Evolutionary conservation across 2,888 invertebrate genomes (phyloP).

Genomic region (Lagria hirta): DNA sequence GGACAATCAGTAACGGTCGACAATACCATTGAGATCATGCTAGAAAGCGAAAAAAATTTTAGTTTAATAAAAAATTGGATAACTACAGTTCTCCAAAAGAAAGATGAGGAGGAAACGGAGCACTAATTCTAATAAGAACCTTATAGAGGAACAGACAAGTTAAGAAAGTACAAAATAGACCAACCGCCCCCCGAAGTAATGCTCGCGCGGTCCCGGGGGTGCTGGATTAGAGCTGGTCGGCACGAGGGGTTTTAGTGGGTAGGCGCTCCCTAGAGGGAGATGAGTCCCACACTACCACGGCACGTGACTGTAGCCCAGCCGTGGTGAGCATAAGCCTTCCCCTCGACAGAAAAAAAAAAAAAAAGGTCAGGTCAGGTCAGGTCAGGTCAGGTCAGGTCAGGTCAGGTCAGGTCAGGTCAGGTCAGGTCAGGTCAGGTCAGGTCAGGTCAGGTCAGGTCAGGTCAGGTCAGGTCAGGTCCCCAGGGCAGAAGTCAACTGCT

Average conservation of each 20-base stretch:
- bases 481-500: no score
- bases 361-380: conserved; percentile 2
- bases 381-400: conserved; percentile 9
- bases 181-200: conserved; percentile 7
- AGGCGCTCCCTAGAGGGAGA: no score
- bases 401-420: conserved; percentile 6
- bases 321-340: not conserved
- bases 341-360: not conserved
- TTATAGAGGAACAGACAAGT: no score
- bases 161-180: no score
- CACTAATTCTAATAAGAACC: not conserved
- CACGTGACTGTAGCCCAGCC: conserved; percentile 1
- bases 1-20: not conserved
- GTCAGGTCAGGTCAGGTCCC: no score
- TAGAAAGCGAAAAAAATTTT: conserved; percentile 5
- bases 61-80: conserved; percentile 3
- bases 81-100: conserved; percentile 5
- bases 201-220: conserved; percentile 3
- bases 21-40: conserved; percentile 7
- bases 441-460: no score
- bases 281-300: conserved; percentile 5
- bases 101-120: conserved; percentile 15
- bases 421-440: no score
- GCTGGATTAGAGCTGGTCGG: conserved; percentile 2
- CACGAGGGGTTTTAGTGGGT: conserved; percentile 5